phyloP scores from a whole-genome alignment of 2,888 invertebrate genomes.

The Tipula unca region DNA sequence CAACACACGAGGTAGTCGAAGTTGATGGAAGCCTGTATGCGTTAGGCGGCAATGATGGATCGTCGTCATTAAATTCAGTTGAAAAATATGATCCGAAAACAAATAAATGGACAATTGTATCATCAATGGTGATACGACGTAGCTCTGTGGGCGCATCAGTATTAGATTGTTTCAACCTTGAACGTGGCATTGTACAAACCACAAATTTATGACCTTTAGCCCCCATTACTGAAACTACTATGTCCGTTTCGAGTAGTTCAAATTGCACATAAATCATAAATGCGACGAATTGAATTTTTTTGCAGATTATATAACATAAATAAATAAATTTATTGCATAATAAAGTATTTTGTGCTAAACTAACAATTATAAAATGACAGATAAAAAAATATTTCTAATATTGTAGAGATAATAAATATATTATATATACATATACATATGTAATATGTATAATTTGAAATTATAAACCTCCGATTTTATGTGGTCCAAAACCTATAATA shows the following conservation, averaged over 20 bases:
- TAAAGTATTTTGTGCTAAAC: background rate
- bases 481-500: slow-evolving; percentile 10
- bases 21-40: slow-evolving; percentile 55
- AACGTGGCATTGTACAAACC: slow-evolving; percentile 43
- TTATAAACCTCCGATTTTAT: slow-evolving; percentile 18
- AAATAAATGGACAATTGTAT: slow-evolving; percentile 59
- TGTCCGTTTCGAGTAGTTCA: background rate
- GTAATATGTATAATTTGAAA: background rate
- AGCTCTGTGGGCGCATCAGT: slow-evolving; percentile 59
- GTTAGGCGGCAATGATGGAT: slow-evolving; percentile 61
- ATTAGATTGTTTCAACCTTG: slow-evolving; percentile 54
- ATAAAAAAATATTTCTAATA: background rate
- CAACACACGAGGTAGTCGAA: slow-evolving; percentile 59
- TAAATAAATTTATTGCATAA: background rate
- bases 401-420: background rate
- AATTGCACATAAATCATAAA: background rate
- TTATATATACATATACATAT: background rate
- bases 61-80: slow-evolving; percentile 58
- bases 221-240: slow-evolving; percentile 34
- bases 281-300: background rate
- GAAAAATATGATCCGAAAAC: slow-evolving; percentile 55
- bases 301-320: background rate
- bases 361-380: background rate
- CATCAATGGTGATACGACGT: slow-evolving; percentile 53
- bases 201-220: slow-evolving; percentile 43